Evolutionary conservation across 2,888 invertebrate species (phyloP).

Genomic region (Psylliodes chrysocephalus): DNA sequence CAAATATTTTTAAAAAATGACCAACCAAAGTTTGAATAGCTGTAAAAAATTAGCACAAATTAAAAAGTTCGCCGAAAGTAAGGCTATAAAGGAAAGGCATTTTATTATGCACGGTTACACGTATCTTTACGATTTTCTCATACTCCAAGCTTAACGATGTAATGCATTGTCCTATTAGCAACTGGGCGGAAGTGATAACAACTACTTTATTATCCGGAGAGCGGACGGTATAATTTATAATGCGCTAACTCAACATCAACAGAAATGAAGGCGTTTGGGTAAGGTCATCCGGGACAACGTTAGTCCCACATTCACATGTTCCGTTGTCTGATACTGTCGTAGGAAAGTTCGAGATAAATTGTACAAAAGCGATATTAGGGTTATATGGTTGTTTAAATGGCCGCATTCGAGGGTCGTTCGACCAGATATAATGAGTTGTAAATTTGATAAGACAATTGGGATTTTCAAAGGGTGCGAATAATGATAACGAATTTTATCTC

Average conservation of each 20-base stretch:
- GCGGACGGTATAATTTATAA: constrained; percentile 52
- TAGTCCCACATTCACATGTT: constrained; percentile 33
- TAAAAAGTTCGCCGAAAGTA: too few species aligned
- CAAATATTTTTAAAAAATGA: too few species aligned
- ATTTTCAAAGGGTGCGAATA: constrained; percentile 1
- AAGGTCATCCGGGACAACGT: constrained; percentile 33
- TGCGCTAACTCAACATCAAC: constrained; percentile 43
- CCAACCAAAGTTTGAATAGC: too few species aligned
- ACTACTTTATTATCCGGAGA: constrained; percentile 57
- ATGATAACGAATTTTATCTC: constrained; percentile 10
- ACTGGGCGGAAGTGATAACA: constrained; percentile 60
- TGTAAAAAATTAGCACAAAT: too few species aligned
- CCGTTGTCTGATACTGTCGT: background rate
- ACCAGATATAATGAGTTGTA: constrained; percentile 22
- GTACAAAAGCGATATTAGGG: constrained; percentile 27
- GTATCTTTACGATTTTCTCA: constrained; percentile 39
- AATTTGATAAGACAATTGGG: constrained; percentile 27
- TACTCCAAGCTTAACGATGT: constrained; percentile 50
- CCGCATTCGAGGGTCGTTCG: constrained; percentile 14
- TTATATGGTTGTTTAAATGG: constrained; percentile 14
- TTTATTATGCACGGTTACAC: constrained; percentile 13
- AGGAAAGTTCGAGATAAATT: constrained; percentile 26
- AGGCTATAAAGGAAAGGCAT: background rate
- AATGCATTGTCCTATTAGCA: constrained; percentile 58
- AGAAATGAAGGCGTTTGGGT: constrained; percentile 35